A percentile compares a stretch with the other conserved stretches of the same genome.
Evolutionary conservation across 2,888 invertebrate species (phyloP).

Genomic region (Therioaphis trifolii): DNA sequence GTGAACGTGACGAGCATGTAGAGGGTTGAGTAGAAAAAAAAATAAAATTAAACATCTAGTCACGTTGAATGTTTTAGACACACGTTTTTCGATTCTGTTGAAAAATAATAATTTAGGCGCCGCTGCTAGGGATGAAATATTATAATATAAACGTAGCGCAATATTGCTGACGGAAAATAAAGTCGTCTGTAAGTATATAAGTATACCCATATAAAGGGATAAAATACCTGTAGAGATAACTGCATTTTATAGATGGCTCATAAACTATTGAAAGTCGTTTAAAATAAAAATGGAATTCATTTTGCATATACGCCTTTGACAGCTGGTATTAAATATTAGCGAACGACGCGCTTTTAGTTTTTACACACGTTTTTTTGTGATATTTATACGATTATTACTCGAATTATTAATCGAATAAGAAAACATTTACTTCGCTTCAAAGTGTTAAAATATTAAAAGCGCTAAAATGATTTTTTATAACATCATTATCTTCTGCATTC

Average conservation of each 20-base stretch:
- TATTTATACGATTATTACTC: too few species aligned
- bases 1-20: slow-evolving; percentile 51
- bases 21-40: slow-evolving; percentile 28
- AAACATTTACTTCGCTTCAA: too few species aligned
- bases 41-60: slow-evolving; percentile 45
- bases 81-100: slow-evolving; percentile 50
- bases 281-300: neutral
- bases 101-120: slow-evolving; percentile 36
- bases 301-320: neutral
- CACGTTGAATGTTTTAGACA: slow-evolving; percentile 50
- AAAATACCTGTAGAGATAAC: neutral
- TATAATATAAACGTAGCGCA: slow-evolving; percentile 32
- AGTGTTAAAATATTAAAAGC: too few species aligned
- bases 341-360: too few species aligned
- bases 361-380: too few species aligned
- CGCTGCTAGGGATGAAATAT: slow-evolving; percentile 15
- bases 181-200: slow-evolving; percentile 1
- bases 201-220: neutral
- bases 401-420: too few species aligned
- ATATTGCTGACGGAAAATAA: slow-evolving; percentile 23
- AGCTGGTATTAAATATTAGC: too few species aligned
- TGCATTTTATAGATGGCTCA: neutral
- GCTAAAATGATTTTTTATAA: too few species aligned
- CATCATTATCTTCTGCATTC: too few species aligned
- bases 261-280: neutral